Evolutionary conservation across 2,797 vertebrate genomes (phyloP).

Genomic region (Babyrousa celebensis): DNA sequence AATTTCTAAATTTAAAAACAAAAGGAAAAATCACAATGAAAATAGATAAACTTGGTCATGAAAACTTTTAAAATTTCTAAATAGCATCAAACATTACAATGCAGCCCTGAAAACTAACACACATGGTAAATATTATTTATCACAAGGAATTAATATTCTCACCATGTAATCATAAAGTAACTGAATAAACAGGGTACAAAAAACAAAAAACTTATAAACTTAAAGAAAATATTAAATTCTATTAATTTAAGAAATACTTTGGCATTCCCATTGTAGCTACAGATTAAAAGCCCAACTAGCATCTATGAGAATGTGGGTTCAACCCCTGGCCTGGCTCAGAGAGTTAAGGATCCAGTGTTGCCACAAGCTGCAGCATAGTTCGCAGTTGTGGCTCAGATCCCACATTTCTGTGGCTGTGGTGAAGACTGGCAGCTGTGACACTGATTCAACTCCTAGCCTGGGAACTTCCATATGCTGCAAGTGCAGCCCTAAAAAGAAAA

Average conservation of each 20-base stretch:
- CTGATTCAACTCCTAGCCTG: too few species aligned
- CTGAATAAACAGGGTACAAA: background rate
- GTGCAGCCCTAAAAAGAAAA: too few species aligned
- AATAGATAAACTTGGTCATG: background rate
- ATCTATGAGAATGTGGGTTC: too few species aligned
- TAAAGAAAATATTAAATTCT: slow-evolving; percentile 42
- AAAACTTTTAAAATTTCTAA: slow-evolving; percentile 50
- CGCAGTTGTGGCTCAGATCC: too few species aligned
- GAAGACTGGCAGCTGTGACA: too few species aligned
- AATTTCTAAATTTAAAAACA: slow-evolving; percentile 56
- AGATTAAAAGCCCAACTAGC: too few species aligned
- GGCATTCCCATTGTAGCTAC: too few species aligned
- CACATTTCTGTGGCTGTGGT: too few species aligned
- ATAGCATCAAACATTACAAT: slow-evolving; percentile 22
- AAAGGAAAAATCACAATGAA: background rate
- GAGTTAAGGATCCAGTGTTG: too few species aligned
- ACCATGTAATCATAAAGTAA: background rate
- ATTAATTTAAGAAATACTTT: background rate
- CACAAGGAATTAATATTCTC: background rate
- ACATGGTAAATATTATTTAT: background rate
- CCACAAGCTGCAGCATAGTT: too few species aligned
- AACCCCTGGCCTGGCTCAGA: too few species aligned
- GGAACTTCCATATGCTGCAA: too few species aligned
- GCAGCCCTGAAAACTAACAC: slow-evolving; percentile 20
- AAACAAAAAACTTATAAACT: background rate